Percentiles rank a stretch among this genome's conserved stretches.
phyloP scores from a whole-genome alignment of 2,113 vertebrate species.

The Semicossyphus pulcher region DNA sequence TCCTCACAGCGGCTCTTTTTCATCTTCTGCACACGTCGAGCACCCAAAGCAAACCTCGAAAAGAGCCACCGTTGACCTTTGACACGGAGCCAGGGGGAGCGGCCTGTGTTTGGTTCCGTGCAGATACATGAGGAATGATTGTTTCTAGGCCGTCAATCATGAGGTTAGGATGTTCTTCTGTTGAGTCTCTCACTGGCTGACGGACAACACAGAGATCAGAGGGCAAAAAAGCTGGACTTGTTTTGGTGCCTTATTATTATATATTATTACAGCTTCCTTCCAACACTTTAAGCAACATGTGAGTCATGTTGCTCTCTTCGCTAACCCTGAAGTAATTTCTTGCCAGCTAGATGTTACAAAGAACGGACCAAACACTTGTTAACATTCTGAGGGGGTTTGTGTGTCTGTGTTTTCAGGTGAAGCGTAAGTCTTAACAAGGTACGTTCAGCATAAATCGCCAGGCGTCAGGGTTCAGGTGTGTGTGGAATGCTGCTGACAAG shows the following conservation, averaged over 20 bases:
- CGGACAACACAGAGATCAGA: background rate
- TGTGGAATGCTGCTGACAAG: conserved; percentile 68
- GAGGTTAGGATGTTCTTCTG: background rate
- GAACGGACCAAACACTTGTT: background rate
- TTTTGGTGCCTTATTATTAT: background rate
- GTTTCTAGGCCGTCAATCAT: conserved; percentile 5
- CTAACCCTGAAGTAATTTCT: background rate
- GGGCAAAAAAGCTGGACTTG: background rate
- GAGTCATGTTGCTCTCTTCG: background rate
- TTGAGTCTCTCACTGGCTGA: background rate
- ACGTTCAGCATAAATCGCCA: conserved; percentile 29
- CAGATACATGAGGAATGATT: conserved; percentile 10
- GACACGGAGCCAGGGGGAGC: conserved; percentile 3
- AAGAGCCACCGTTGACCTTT: conserved; percentile 18
- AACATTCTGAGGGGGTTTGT: background rate
- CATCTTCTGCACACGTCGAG: background rate
- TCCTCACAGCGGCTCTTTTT: background rate
- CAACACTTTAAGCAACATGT: background rate
- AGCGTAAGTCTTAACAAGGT: no score
- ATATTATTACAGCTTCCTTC: background rate
- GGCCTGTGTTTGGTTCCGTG: background rate
- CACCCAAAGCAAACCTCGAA: conserved; percentile 23
- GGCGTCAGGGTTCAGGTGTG: conserved; percentile 58
- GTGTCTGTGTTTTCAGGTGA: background rate
- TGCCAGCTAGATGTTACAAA: background rate